Conservation (phyloP, 2,888 invertebrate species). For the Saturnia pavonia region DNA sequence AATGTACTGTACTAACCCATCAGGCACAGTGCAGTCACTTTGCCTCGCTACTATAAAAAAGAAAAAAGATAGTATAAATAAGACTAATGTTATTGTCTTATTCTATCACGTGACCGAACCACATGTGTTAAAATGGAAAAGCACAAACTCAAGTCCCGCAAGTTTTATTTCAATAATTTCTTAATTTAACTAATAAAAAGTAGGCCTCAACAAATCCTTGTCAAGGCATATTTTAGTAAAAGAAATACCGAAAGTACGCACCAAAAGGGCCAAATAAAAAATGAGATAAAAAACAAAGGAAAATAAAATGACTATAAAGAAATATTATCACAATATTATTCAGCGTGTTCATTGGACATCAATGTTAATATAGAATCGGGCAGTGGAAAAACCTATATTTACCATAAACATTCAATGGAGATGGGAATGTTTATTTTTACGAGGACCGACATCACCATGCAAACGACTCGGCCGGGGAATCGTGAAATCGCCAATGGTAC, state of each 20-base stretch:
- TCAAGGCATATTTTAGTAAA: too few relatives aligned
- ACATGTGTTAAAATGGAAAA: background rate
- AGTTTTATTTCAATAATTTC: background rate
- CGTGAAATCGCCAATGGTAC: slow-evolving; percentile 22
- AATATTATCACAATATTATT: too few relatives aligned
- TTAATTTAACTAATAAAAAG: background rate
- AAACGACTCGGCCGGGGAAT: slow-evolving; percentile 33
- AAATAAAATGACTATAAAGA: slow-evolving; percentile 11
- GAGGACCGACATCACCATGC: slow-evolving; percentile 41
- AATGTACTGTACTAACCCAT: too few relatives aligned
- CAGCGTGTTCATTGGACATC: slow-evolving; percentile 8
- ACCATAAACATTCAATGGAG: slow-evolving; percentile 50
- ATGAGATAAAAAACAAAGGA: background rate
- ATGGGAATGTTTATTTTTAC: slow-evolving; percentile 52
- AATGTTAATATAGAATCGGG: slow-evolving; percentile 16
- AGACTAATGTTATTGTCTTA: background rate
- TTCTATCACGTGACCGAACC: background rate
- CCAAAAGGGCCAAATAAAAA: background rate
- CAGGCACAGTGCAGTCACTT: too few relatives aligned
- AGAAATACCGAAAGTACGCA: background rate
- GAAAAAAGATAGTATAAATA: too few relatives aligned
- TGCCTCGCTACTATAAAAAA: too few relatives aligned
- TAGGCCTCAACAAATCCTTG: background rate
- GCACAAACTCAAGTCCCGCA: background rate
- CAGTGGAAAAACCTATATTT: slow-evolving; percentile 31